Evolutionary conservation across 2,888 invertebrate species (phyloP), one percentile per base, ranked within the genome.

Genomic region (Melieria picta): DNA sequence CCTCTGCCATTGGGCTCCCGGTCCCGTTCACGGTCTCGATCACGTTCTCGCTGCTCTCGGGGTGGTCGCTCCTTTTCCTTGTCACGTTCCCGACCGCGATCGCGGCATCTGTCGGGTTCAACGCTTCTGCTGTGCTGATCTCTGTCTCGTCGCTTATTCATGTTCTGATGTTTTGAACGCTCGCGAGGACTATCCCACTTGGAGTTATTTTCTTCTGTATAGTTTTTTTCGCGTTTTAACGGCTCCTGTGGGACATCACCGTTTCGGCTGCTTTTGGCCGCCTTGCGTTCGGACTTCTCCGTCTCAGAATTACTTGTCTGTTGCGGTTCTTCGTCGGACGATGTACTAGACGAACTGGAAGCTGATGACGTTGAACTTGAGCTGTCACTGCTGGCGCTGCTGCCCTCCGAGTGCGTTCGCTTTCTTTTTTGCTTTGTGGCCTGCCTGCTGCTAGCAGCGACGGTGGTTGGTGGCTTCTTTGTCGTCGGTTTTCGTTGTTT

Each of bases 81-180:
- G 43, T 67, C 60, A n/a, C 65, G 64, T 11, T 65, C 70, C 57
- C 69, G 50, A 63, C 74, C 13, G 56, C 9, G 55, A 42, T 67
- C 11, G 10, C 60, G 11, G 58, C 57, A 4, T 7, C 74, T 69
- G 13, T 74, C 60, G 7, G 75, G 72, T 42, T 79, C 76, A 30
- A 68, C 65, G 3, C 73, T 69, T 45, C 72, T 62, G 30, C 61
- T 65, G 7, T 58, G 57, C 7, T 64, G 71, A 7, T 66, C 72
- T 0, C 68, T 57, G 11, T 74, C 72, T 4, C 75, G 71, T 47
- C 76, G 73, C 11, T 69, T 69, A 16, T 56, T 74, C 69, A 42
- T 58, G 65, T 73, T 75, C 30, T 72, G 62, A 46, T 52, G 66
- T 46, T 70, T 62, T 4, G 56, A 63, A n/a, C 65, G 58, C 11